These are phyloP conservation scores for Gephyroberyx darwinii DNA, from an alignment of 2,797 vertebrate genomes.

Conservation along the genomic window DNA sequence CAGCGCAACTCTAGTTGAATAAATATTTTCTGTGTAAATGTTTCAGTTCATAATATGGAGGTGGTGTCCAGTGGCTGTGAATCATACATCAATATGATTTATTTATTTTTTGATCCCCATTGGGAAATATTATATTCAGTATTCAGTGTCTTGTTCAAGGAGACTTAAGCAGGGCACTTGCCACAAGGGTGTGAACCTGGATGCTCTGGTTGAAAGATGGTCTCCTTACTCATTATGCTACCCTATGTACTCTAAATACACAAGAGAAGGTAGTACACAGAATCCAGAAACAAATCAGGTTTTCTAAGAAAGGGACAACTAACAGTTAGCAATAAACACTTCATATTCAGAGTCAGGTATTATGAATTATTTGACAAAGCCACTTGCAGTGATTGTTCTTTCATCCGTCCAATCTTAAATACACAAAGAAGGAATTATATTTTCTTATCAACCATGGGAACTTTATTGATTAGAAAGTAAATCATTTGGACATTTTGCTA, in stretches of 20 bases:
- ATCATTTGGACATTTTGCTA: conserved; percentile 58
- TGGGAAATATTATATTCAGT: not conserved
- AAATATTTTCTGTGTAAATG: conserved; percentile 1
- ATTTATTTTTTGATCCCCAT: not conserved
- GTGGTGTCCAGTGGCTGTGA: not conserved
- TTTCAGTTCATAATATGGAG: conserved; percentile 4
- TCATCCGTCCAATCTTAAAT: conserved; percentile 23
- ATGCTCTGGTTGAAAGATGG: not conserved
- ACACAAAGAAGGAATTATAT: conserved; percentile 30
- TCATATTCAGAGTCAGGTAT: conserved; percentile 1
- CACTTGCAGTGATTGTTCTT: not conserved
- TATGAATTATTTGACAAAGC: conserved; percentile 6
- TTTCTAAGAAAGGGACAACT: conserved; percentile 1
- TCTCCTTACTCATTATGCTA: not conserved
- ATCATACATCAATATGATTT: not conserved
- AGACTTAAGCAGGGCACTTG: conserved; percentile 15
- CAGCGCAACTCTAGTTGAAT: not conserved
- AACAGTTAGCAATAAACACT: not conserved
- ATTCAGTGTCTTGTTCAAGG: not conserved
- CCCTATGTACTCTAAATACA: not conserved
- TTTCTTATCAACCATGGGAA: conserved; percentile 66
- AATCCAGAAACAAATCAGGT: conserved; percentile 3
- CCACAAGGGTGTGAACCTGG: not conserved
- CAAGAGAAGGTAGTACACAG: not conserved
- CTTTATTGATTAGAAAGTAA: conserved; percentile 74